Percentiles rank a stretch among this genome's conserved stretches.
Conservation (phyloP, 2,888 invertebrate genomes). For the Mycalesis mineus region DNA sequence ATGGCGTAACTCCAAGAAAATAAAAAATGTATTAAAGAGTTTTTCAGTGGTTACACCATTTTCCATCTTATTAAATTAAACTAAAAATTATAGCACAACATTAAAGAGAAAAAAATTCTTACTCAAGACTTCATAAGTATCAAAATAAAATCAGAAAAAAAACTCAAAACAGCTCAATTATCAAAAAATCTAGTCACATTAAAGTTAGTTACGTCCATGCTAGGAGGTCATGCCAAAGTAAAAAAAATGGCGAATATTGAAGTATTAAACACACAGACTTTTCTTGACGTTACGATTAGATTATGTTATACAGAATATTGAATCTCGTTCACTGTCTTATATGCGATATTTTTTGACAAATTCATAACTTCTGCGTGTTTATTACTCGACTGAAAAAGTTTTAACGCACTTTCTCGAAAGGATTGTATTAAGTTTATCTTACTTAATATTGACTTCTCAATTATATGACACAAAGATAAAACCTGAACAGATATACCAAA, state of each 20-base stretch:
- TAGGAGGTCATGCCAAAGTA: constrained; percentile 22
- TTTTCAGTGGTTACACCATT: not conserved
- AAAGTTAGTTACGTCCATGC: constrained; percentile 39
- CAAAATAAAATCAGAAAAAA: constrained; percentile 28
- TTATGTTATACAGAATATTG: too few relatives aligned
- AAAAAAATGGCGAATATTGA: not conserved
- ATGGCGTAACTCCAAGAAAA: not conserved
- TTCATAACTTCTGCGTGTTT: too few relatives aligned
- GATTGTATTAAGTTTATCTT: too few relatives aligned
- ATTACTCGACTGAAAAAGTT: too few relatives aligned
- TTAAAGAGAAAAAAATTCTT: not conserved
- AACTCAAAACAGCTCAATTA: constrained; percentile 24
- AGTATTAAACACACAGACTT: not conserved
- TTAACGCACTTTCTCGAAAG: too few relatives aligned
- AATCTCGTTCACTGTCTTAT: too few relatives aligned
- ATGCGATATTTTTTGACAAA: too few relatives aligned
- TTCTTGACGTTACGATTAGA: too few relatives aligned
- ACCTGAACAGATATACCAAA: too few relatives aligned
- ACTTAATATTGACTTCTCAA: too few relatives aligned
- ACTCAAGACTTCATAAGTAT: not conserved
- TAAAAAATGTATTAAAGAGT: not conserved
- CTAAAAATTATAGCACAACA: constrained; percentile 3
- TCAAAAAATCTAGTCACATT: constrained; percentile 19
- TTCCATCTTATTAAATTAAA: not conserved
- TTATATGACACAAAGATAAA: too few relatives aligned